A percentile compares a stretch with the other conserved stretches of the same genome.
Evolutionary conservation across 2,888 invertebrate genomes (phyloP).

Genomic region (Philonicus albiceps): DNA sequence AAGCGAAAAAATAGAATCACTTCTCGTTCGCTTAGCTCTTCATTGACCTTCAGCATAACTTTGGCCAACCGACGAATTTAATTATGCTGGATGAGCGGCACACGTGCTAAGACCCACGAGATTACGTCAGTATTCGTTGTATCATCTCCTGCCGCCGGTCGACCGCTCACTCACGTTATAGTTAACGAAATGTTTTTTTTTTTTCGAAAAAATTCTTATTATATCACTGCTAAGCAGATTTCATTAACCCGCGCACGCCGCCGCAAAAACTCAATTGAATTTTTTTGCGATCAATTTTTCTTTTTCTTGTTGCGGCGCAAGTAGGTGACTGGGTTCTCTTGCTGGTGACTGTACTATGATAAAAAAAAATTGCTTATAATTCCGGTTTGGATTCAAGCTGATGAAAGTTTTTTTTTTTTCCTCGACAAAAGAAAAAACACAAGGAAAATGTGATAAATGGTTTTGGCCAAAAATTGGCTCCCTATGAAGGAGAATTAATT

Average conservation of each 20-base stretch:
- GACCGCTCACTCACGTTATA: neutral
- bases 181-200: neutral
- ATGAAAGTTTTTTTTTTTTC: neutral
- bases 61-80: neutral
- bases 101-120: neutral
- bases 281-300: neutral
- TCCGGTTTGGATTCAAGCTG: neutral
- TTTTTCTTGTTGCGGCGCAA: neutral
- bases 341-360: neutral
- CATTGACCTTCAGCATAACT: slow-evolving; percentile 11
- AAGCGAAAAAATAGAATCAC: neutral
- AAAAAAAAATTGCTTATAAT: neutral
- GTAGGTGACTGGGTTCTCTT: slow-evolving; percentile 27
- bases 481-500: neutral
- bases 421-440: neutral
- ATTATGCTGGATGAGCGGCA: neutral
- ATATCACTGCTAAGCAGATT: slow-evolving; percentile 7
- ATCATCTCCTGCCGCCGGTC: neutral
- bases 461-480: neutral
- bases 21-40: neutral
- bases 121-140: slow-evolving; percentile 15
- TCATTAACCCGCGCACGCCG: slow-evolving; percentile 14
- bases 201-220: neutral
- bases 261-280: slow-evolving; percentile 4
- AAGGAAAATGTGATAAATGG: neutral